These are phyloP conservation scores for Eupithecia tripunctaria DNA, from an alignment of 2,888 invertebrate genomes.

Conservation along the genomic window DNA sequence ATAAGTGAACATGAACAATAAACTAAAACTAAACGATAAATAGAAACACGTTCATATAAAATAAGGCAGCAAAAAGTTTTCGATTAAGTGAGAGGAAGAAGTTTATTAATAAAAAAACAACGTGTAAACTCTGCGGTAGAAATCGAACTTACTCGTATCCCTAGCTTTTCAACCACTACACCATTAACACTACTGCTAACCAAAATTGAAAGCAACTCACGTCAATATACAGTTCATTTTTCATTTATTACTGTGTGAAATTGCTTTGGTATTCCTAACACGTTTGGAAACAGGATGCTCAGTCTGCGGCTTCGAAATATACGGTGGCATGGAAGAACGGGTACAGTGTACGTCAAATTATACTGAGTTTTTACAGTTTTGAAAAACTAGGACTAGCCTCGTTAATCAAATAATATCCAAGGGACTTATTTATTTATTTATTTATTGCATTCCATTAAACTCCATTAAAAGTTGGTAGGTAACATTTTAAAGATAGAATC, in stretches of 20 bases:
- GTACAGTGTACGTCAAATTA: neutral
- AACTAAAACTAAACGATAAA: too few species aligned
- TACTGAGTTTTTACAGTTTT: neutral
- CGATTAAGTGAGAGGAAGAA: too few species aligned
- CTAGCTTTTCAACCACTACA: neutral
- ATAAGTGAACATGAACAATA: too few species aligned
- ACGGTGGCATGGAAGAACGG: neutral
- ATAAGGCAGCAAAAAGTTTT: too few species aligned
- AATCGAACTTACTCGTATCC: neutral
- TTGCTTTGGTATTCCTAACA: neutral
- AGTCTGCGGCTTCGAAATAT: constrained; percentile 11
- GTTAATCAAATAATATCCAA: too few species aligned
- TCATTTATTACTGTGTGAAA: neutral
- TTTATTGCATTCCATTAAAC: too few species aligned
- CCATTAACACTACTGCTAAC: neutral
- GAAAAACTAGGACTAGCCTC: neutral
- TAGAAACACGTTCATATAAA: too few species aligned
- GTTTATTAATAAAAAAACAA: too few species aligned
- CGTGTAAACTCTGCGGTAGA: neutral
- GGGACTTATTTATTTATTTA: too few species aligned
- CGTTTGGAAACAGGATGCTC: constrained; percentile 8
- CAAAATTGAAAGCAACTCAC: neutral
- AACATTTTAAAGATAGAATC: too few species aligned
- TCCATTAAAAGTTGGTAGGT: too few species aligned
- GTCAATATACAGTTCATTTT: constrained; percentile 6